Conservation (phyloP, 2,113 vertebrate genomes). For the Cebus imitator region DNA sequence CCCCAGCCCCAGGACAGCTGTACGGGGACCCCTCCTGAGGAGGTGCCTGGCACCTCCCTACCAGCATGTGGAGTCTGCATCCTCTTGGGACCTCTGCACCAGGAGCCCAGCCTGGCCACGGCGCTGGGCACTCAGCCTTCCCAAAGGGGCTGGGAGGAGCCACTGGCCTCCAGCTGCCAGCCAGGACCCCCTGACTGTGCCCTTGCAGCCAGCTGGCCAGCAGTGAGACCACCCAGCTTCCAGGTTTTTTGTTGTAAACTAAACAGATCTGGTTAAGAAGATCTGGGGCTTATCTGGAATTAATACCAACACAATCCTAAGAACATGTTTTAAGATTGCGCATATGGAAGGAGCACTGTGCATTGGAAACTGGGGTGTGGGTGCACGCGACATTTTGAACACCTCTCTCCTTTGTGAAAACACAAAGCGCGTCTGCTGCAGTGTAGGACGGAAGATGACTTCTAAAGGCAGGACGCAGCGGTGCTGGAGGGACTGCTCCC, state of each 20-base stretch:
- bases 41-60: neutral
- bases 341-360: neutral
- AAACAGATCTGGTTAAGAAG: neutral
- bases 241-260: neutral
- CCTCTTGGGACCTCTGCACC: no score
- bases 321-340: neutral
- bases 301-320: no score
- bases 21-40: neutral
- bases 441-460: neutral
- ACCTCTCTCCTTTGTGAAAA: neutral
- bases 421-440: neutral
- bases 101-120: neutral
- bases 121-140: neutral
- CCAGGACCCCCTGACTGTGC: neutral
- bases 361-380: fast-evolving
- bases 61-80: neutral
- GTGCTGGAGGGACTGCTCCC: neutral
- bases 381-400: fast-evolving
- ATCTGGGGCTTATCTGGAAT: no score
- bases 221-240: neutral
- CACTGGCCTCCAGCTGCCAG: neutral
- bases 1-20: neutral
- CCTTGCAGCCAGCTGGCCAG: no score
- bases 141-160: neutral
- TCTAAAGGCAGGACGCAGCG: neutral